Evolutionary conservation across 2,888 invertebrate species (phyloP).

Genomic region (Capitulum mitella): DNA sequence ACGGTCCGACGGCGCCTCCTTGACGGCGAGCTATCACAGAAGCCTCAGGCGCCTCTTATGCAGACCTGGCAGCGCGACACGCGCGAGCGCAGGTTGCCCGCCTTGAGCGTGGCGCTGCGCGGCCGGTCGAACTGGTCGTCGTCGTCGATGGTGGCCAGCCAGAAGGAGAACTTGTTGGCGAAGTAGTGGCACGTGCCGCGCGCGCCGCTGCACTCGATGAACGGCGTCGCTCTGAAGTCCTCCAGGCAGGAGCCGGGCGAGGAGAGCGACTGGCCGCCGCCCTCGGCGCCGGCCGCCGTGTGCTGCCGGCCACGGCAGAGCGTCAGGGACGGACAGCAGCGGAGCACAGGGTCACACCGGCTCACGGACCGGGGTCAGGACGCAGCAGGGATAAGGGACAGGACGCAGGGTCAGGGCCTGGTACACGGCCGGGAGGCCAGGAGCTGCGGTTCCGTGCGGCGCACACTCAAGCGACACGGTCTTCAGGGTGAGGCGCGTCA

Average conservation of each 20-base stretch:
- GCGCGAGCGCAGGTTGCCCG: slow-evolving; percentile 69
- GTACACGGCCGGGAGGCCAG: too few species aligned
- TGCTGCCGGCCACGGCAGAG: slow-evolving; percentile 62
- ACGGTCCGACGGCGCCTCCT: not conserved
- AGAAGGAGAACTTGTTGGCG: slow-evolving; percentile 94
- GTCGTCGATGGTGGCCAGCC: slow-evolving; percentile 89
- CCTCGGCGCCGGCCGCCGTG: slow-evolving; percentile 90
- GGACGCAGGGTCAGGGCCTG: too few species aligned
- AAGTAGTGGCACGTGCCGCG: slow-evolving; percentile 91
- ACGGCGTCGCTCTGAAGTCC: slow-evolving; percentile 94
- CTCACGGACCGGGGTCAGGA: too few species aligned
- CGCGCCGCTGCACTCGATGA: slow-evolving; percentile 97
- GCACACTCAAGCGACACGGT: too few species aligned
- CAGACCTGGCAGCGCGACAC: slow-evolving; percentile 83
- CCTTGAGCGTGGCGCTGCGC: slow-evolving; percentile 80
- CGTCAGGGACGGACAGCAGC: too few species aligned
- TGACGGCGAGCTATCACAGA: not conserved
- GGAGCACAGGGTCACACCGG: too few species aligned
- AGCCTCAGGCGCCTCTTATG: slow-evolving; percentile 45
- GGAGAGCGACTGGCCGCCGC: slow-evolving; percentile 86
- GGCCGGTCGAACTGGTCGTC: slow-evolving; percentile 77
- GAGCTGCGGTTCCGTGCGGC: too few species aligned
- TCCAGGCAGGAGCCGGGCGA: slow-evolving; percentile 95
- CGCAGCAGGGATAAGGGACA: too few species aligned
- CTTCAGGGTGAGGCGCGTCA: too few species aligned